Evolutionary conservation across 2,797 vertebrate species (phyloP).

Genomic region (Graptemys geographica): DNA sequence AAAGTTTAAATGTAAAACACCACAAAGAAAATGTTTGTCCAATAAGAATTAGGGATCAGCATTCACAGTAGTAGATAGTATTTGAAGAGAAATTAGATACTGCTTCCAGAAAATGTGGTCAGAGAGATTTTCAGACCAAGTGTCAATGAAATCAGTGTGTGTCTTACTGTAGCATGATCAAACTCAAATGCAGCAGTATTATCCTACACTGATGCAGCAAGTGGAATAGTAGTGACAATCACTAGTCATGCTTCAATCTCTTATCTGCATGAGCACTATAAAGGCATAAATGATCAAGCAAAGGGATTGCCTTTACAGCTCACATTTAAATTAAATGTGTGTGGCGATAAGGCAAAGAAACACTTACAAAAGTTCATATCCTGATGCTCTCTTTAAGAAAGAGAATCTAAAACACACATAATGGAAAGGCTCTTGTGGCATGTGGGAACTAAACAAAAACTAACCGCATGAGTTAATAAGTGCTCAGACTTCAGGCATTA

Average conservation of each 20-base stretch:
- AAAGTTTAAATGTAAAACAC: not conserved
- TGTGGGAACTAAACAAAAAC: not conserved
- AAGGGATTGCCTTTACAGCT: not conserved
- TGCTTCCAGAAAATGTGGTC: not conserved
- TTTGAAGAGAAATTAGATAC: not conserved
- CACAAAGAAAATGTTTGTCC: not conserved
- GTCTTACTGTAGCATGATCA: not conserved
- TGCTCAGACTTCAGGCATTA: not conserved
- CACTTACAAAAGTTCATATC: not conserved
- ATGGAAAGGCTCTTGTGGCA: not conserved
- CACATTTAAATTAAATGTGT: not conserved
- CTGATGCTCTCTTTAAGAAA: not conserved
- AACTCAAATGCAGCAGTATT: not conserved
- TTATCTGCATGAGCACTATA: not conserved
- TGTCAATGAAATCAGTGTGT: not conserved
- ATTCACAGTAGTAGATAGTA: not conserved
- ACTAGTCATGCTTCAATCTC: not conserved
- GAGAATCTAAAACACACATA: slow-evolving; percentile 13
- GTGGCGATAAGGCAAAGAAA: not conserved
- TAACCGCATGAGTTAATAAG: not conserved
- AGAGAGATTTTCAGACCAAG: not conserved
- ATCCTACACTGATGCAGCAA: not conserved
- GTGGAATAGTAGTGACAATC: not conserved
- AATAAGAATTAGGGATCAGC: not conserved
- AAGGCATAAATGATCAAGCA: not conserved